phyloP scores from a whole-genome alignment of 2,113 vertebrate species.

The Mus spicilegus region DNA sequence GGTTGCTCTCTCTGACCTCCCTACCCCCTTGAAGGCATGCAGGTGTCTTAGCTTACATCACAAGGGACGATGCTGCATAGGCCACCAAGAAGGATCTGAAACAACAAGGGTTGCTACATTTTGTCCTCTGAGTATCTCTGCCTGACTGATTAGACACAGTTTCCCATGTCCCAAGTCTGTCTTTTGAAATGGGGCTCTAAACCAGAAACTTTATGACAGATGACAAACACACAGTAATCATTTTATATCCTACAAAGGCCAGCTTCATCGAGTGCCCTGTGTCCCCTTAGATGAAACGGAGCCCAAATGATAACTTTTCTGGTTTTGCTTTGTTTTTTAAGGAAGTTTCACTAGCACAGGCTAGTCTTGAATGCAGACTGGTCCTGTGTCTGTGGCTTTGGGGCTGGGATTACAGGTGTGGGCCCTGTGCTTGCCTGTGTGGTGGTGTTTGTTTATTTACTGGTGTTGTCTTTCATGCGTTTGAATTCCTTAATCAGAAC shows the following conservation, averaged over 20 bases:
- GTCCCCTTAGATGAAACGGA: not conserved
- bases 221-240: not conserved
- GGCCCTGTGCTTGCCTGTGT: no score
- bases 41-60: not conserved
- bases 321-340: not conserved
- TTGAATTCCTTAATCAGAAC: slow-evolving; percentile 5
- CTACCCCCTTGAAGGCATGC: not conserved
- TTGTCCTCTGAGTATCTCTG: not conserved
- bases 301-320: not conserved
- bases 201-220: not conserved
- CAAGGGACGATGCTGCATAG: not conserved
- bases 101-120: not conserved
- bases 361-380: not conserved
- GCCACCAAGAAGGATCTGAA: not conserved
- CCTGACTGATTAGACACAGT: not conserved
- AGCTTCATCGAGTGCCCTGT: not conserved
- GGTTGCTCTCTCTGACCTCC: not conserved
- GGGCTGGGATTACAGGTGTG: not conserved
- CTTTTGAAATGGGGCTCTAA: not conserved
- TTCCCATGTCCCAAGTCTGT: not conserved
- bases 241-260: not conserved
- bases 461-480: not conserved
- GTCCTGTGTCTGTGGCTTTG: no score
- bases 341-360: not conserved
- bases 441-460: not conserved